Evolutionary conservation across 2,888 invertebrate species (phyloP), one percentile per base, ranked within the genome.

Genomic region (Baronia brevicornis): DNA sequence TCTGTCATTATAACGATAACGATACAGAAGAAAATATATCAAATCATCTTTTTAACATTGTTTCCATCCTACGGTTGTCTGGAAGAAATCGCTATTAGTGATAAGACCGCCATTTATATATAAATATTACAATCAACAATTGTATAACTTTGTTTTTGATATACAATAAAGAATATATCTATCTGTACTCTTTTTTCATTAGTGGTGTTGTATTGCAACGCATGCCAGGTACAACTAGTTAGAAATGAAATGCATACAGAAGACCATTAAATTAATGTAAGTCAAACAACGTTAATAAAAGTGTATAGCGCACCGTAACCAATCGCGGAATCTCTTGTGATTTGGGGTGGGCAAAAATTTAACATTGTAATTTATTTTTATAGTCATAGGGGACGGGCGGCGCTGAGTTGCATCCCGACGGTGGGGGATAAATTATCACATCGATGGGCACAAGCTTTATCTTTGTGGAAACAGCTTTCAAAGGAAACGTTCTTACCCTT

Each of bases 291-390:
- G 57, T 60, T 61, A 70, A 68, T 69, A 75, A 72, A 72, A 74
- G 65, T 58, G 57, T 60, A 72, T 67, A 56, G 58, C 58, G 52
- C 47, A 46, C 61, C 68, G 74, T 62, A 75, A 74, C 79, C 60
- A 78, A 79, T 77, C 62, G 64, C 43, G 40, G 55, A 55, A 63
- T 68, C 77, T 75, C 75, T 51, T 43, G 60, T 60, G 61, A 65
- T 65, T 62, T 61, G 66, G 69, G 74, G 72, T 66, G 75, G 70
- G 71, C 67, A 64, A 68, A n/a, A 78, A 75, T 79, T 78, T 73
- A 69, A 77, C 75, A 77, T 74, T 66, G 69, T 77, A 79, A 78
- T 82, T 80, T 80, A 78, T 80, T 80, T 79, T 82, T 77, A 82
- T 36, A 30, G 35, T 32, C 22, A 22, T 20, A 19, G 35, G 35